Conservation (phyloP, 2,797 vertebrate species). For the Scolopax bukidnonensis region DNA sequence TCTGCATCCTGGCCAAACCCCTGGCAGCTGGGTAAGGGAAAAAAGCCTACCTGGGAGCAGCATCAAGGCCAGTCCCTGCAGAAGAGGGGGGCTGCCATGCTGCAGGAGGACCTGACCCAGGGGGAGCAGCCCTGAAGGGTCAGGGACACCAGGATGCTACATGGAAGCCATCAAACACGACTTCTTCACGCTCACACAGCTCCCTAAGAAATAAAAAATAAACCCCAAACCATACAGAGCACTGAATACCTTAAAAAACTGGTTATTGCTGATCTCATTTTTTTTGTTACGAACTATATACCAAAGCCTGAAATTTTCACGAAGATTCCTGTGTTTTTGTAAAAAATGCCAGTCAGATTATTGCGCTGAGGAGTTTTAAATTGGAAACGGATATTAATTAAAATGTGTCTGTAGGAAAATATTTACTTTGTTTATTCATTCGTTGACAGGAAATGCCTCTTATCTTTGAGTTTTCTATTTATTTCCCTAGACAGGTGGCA, state of each 20-base stretch:
- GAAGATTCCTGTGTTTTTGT: rapidly evolving
- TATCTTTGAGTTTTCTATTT: background rate
- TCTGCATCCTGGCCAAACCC: background rate
- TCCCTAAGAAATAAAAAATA: background rate
- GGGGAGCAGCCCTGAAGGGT: no score
- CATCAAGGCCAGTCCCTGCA: background rate
- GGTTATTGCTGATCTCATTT: background rate
- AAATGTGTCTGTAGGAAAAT: background rate
- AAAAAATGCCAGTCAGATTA: background rate
- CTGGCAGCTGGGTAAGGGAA: background rate
- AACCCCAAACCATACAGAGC: background rate
- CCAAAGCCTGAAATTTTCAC: background rate
- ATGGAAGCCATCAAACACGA: background rate
- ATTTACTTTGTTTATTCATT: background rate
- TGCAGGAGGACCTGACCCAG: background rate
- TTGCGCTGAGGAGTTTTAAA: background rate
- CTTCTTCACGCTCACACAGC: background rate
- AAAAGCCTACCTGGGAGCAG: background rate
- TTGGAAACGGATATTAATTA: background rate
- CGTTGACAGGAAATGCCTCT: background rate
- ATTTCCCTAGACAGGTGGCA: background rate
- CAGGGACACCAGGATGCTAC: background rate
- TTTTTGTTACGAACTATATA: background rate
- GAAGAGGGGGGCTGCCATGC: background rate
- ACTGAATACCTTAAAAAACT: background rate